Evolutionary conservation across 64 coral and sea anemone genomes (phyloP).

Genomic region (Pocillopora damicornis): DNA sequence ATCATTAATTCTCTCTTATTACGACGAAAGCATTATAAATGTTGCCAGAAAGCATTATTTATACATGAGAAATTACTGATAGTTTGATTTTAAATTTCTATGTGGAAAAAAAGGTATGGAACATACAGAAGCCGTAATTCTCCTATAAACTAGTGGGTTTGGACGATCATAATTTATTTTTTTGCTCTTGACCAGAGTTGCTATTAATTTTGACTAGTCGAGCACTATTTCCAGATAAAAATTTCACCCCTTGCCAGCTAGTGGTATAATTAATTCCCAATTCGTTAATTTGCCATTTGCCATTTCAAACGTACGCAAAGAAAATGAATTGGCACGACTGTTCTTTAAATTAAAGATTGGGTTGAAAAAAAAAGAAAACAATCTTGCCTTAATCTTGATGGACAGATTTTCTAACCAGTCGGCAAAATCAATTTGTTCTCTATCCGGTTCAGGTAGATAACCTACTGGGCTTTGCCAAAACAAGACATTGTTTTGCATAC

Average conservation of each 20-base stretch:
- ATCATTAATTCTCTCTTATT: background rate
- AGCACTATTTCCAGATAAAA: background rate
- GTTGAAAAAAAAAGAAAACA: background rate
- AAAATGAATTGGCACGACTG: background rate
- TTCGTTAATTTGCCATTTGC: background rate
- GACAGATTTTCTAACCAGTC: background rate
- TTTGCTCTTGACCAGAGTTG: background rate
- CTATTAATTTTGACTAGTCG: slow-evolving; percentile 7
- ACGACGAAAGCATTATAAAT: background rate
- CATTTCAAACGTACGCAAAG: background rate
- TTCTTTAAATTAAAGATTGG: background rate
- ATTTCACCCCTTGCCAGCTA: background rate
- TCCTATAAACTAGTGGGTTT: background rate
- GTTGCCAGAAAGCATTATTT: background rate
- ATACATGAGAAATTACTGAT: background rate
- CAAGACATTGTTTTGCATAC: slow-evolving; percentile 5
- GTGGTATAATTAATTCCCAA: background rate
- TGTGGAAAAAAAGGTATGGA: background rate
- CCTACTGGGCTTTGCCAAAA: background rate
- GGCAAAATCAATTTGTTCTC: slow-evolving; percentile 11
- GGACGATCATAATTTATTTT: background rate
- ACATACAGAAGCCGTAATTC: background rate
- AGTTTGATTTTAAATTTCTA: background rate
- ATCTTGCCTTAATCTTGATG: background rate
- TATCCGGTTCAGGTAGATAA: background rate